Percentiles rank a stretch among this genome's conserved stretches.
phyloP scores from a whole-genome alignment of 2,113 vertebrate species.

The Apaloderma vittatum region DNA sequence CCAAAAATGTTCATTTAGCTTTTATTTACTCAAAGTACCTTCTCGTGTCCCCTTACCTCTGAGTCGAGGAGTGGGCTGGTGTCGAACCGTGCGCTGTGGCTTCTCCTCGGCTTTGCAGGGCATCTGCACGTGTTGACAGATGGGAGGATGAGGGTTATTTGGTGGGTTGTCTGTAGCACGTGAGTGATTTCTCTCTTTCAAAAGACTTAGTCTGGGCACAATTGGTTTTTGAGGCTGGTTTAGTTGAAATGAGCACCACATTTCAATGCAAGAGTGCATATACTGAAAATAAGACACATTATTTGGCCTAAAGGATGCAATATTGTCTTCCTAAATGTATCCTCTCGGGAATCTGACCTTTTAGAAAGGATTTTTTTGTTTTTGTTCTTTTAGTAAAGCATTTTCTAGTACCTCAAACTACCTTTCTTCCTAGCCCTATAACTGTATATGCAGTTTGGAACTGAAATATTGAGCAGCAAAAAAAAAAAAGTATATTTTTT shows the following conservation, averaged over 20 bases:
- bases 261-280: neutral
- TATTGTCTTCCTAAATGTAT: neutral
- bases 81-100: accelerated
- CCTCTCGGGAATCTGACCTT: constrained; percentile 7
- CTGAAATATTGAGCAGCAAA: neutral
- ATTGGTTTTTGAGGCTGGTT: neutral
- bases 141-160: accelerated
- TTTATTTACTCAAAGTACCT: neutral
- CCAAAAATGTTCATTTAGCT: neutral
- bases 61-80: neutral
- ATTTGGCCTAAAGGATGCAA: neutral
- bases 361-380: neutral
- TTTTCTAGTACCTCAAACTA: neutral
- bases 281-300: neutral
- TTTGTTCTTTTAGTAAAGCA: neutral
- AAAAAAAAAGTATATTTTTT: neutral
- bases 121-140: neutral
- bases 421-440: neutral
- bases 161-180: accelerated
- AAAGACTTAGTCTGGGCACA: neutral
- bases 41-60: neutral
- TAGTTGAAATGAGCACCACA: neutral
- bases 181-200: neutral
- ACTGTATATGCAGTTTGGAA: neutral
- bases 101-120: neutral